These are phyloP conservation scores for Xylocopa sonorina DNA, from an alignment of 1,140 invertebrate species.

Conservation along the genomic window DNA sequence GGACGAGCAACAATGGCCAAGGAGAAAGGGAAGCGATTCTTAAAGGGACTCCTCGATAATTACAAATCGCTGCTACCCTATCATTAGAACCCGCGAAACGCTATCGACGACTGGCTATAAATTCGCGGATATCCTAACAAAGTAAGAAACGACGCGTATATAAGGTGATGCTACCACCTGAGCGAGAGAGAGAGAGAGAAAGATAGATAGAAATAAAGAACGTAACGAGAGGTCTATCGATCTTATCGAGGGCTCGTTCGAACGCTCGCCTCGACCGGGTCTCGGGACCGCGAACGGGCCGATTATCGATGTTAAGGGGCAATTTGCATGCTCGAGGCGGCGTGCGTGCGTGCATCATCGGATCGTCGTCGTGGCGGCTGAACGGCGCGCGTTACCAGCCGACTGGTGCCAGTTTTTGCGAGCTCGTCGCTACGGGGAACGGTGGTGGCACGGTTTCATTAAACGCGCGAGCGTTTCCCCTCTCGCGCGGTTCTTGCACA, in stretches of 20 bases:
- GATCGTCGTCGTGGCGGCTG: constrained; percentile 34
- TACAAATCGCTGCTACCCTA: too few relatives aligned
- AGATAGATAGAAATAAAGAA: too few relatives aligned
- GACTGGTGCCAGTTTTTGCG: constrained; percentile 57
- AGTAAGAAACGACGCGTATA: constrained; percentile 9
- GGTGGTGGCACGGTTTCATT: constrained; percentile 53
- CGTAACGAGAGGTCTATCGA: constrained; percentile 2
- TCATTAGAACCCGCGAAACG: too few relatives aligned
- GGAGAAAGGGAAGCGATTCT: too few relatives aligned
- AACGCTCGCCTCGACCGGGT: not conserved
- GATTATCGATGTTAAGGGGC: constrained; percentile 41
- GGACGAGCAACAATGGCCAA: too few relatives aligned
- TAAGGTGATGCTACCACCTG: too few relatives aligned
- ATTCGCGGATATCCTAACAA: constrained; percentile 27
- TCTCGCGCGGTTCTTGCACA: too few relatives aligned
- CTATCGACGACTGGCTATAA: too few relatives aligned
- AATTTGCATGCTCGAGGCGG: constrained; percentile 32
- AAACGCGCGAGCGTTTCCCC: constrained; percentile 34
- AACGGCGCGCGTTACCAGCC: not conserved
- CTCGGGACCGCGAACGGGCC: not conserved
- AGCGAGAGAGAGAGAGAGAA: too few relatives aligned
- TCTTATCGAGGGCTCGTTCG: constrained; percentile 21
- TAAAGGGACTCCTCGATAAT: too few relatives aligned
- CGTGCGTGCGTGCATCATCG: constrained; percentile 52
- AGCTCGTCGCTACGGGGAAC: constrained; percentile 18